Evolutionary conservation across 1,140 invertebrate genomes (phyloP).

Genomic region (Wiebesia pumilae): DNA sequence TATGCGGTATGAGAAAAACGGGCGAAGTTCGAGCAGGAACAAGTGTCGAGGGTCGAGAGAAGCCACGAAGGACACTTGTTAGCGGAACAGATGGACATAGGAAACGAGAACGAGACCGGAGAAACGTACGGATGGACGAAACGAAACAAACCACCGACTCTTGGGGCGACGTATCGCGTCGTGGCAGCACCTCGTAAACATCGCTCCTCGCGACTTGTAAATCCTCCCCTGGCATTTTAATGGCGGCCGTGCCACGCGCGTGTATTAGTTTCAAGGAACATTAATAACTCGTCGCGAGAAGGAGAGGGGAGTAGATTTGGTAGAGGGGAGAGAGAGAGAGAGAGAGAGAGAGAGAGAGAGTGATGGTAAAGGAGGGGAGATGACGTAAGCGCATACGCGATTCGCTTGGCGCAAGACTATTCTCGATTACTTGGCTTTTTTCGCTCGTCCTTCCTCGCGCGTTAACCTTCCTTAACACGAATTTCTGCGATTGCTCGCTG

Average conservation of each 20-base stretch:
- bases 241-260: constrained; percentile 65
- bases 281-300: constrained; percentile 67
- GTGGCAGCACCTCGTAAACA: constrained; percentile 67
- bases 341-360: constrained; percentile 27
- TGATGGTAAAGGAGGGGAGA: background rate
- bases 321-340: background rate
- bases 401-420: constrained; percentile 61
- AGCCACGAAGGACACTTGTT: constrained; percentile 30
- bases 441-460: background rate
- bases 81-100: background rate
- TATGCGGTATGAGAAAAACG: background rate
- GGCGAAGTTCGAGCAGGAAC: background rate
- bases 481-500: background rate
- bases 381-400: background rate
- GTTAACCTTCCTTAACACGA: background rate
- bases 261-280: constrained; percentile 72
- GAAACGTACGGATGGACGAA: constrained; percentile 42
- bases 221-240: constrained; percentile 74
- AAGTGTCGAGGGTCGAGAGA: constrained; percentile 8
- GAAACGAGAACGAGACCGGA: constrained; percentile 35
- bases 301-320: background rate
- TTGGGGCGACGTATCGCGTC: constrained; percentile 57
- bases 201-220: constrained; percentile 71
- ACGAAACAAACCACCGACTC: constrained; percentile 37
- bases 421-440: constrained; percentile 66